Conservation (phyloP, 2,797 vertebrate species). For the Monodelphis domestica region DNA sequence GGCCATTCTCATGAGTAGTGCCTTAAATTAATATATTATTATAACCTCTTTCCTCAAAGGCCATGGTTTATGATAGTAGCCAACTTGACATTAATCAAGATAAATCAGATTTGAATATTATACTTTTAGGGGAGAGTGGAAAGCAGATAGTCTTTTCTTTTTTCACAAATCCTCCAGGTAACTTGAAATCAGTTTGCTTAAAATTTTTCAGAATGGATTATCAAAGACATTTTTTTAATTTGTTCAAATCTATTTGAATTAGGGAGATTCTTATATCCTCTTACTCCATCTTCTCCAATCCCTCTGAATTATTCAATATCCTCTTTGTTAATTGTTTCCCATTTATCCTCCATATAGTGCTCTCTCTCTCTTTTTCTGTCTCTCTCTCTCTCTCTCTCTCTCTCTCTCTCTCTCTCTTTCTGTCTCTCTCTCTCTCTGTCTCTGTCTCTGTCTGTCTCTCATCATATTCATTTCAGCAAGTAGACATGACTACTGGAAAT, state of each 20-base stretch:
- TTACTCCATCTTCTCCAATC: too few relatives aligned
- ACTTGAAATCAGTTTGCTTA: not conserved
- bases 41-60: not conserved
- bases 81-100: not conserved
- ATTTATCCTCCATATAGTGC: too few relatives aligned
- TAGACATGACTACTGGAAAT: not conserved
- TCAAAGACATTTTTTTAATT: not conserved
- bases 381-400: too few relatives aligned
- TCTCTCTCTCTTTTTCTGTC: too few relatives aligned
- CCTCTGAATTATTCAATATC: too few relatives aligned
- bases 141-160: not conserved
- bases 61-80: not conserved
- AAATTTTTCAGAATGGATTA: not conserved
- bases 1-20: not conserved
- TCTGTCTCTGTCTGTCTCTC: too few relatives aligned
- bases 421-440: too few relatives aligned
- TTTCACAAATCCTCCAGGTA: not conserved
- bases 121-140: not conserved
- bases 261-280: not conserved
- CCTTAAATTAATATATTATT: not conserved
- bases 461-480: not conserved
- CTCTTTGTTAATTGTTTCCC: too few relatives aligned
- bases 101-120: not conserved
- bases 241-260: not conserved
- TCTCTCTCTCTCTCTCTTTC: too few relatives aligned